These are phyloP conservation scores for Stictocephala bisonia DNA, from an alignment of 2,888 invertebrate genomes.

Conservation along the genomic window DNA sequence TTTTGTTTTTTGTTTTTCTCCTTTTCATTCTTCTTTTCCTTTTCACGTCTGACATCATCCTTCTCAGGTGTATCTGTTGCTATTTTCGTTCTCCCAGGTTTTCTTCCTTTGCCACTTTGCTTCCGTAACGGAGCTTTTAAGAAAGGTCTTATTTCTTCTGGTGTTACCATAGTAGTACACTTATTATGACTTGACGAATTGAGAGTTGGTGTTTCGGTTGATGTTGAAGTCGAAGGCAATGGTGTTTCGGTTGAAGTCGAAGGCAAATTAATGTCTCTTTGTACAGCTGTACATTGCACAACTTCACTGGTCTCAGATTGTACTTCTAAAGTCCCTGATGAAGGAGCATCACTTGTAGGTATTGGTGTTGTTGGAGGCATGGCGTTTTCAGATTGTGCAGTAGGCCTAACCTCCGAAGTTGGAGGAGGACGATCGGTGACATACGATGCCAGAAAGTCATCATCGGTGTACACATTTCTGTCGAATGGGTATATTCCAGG, in stretches of 20 bases:
- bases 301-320: too few relatives aligned
- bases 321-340: background rate
- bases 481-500: slow-evolving; percentile 1
- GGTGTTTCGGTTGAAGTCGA: background rate
- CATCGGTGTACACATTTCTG: background rate
- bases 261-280: background rate
- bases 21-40: slow-evolving; percentile 25
- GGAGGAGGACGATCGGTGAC: background rate
- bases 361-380: background rate
- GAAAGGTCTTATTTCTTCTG: slow-evolving; percentile 11
- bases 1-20: background rate
- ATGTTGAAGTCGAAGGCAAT: background rate
- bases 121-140: background rate
- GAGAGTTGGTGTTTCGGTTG: too few relatives aligned
- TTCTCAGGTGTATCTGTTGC: slow-evolving; percentile 30
- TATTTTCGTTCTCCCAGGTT: slow-evolving; percentile 14
- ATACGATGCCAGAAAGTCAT: background rate
- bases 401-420: background rate
- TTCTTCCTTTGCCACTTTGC: background rate
- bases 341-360: background rate
- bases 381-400: too few relatives aligned
- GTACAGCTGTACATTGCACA: too few relatives aligned
- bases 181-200: background rate
- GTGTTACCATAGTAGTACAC: slow-evolving; percentile 1
- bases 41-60: background rate